Percentiles rank a stretch among this genome's conserved stretches.
These are phyloP conservation scores for Amphiprion percula DNA, from an alignment of 2,113 vertebrate species.

Conservation along the genomic window DNA sequence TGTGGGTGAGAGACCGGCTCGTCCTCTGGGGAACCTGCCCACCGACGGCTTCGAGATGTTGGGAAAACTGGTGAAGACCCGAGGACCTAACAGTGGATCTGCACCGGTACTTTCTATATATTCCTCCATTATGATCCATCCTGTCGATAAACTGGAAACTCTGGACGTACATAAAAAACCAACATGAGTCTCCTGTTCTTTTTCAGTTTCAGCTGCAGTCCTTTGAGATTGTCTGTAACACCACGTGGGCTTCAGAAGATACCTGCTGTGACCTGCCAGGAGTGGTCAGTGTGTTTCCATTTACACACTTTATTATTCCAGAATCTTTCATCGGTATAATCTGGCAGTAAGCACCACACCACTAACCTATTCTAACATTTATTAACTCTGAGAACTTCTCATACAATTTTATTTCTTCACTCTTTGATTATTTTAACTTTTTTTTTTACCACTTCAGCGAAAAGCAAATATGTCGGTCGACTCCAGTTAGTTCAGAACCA, in stretches of 20 bases:
- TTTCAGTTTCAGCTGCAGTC: constrained; percentile 92
- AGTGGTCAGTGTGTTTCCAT: constrained; percentile 78
- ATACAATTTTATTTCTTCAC: no score
- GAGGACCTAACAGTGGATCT: constrained; percentile 90
- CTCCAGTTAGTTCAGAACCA: no score
- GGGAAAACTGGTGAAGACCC: constrained; percentile 89
- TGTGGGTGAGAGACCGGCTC: constrained; percentile 86
- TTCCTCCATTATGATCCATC: not conserved
- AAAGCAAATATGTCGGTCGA: no score
- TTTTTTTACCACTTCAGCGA: no score
- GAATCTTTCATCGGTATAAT: no score
- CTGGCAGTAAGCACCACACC: no score
- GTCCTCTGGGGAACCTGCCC: constrained; percentile 84
- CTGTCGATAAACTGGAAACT: not conserved
- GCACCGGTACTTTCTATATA: constrained; percentile 79
- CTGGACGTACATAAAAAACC: no score
- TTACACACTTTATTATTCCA: not conserved
- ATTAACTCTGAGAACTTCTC: no score
- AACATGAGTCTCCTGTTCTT: not conserved
- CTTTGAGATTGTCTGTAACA: constrained; percentile 91
- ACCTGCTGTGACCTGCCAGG: constrained; percentile 93
- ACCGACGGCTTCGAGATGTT: constrained; percentile 89
- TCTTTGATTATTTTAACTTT: no score
- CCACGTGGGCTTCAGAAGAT: constrained; percentile 87
- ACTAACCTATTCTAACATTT: no score